Base-by-base conservation (phyloP, 2,797 vertebrate species). In the Echeneis naucrates region DNA sequence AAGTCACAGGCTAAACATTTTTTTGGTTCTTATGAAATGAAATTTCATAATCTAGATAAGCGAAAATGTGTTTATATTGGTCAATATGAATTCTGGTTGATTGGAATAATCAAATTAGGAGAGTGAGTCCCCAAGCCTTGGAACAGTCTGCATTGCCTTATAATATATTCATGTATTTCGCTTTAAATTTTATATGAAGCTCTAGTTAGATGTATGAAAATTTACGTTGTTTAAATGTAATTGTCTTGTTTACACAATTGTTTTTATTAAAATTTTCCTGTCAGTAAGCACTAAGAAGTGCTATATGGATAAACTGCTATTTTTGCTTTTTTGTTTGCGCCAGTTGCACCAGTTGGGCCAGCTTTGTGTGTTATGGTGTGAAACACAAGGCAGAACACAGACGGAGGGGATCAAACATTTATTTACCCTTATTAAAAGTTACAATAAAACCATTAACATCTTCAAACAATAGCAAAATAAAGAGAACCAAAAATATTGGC, bases 401-500 rank as follows among this genome's bases (percentile, higher is more conserved):
- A 81, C 76, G 70, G 88, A 91, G 90, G 88, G 92, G 93, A 94
- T 92, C 85, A 72, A 92, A 95, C 93, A 94, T 95, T 95, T 95
- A 95, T 95, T 95, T 94, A 94, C 90, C 92, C 93, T 94, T 94
- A 93, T 91, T 93, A 94, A 94, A 94, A 93, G 89, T 93, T 95
- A 95, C 94, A 95, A 92, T 94, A 94, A 95, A 95, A 94, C 90
- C 88, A 93, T 94, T 85, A 92, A 95, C 95, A 95, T 93, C 92
- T 94, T 95, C 93, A 95, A 96, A 94, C 95, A 84, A 97, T 97
- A 98, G 95, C 94, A 94, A 95, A 95, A 96, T 96, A 95, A 96
- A 96, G 85, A 95, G 87, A 95, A 95, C 94, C 95, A 96, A 96
- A 96, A 94, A 88, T 86, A 92, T 94, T 92, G 94, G 95, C 93